Evolutionary conservation across 2,113 vertebrate species (phyloP).

Genomic region (Zeus faber): DNA sequence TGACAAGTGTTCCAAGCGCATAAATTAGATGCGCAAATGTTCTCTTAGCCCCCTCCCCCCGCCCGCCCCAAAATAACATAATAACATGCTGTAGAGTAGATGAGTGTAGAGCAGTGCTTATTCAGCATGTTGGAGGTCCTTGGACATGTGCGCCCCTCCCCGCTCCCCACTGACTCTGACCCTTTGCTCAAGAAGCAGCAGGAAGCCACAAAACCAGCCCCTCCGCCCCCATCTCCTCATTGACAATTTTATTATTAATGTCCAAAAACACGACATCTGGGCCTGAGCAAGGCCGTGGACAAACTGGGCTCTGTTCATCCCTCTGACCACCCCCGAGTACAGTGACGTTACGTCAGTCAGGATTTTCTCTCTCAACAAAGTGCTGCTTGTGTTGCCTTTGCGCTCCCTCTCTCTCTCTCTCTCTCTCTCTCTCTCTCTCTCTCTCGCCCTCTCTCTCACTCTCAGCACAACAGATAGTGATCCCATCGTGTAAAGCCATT

Average conservation of each 20-base stretch:
- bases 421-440: too few relatives aligned
- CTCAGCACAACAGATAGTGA: constrained; percentile 53
- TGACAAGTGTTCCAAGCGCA: constrained; percentile 44
- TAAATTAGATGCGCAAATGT: constrained; percentile 39
- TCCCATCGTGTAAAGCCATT: constrained; percentile 72
- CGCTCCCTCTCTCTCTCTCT: too few relatives aligned
- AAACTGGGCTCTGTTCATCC: constrained; percentile 48
- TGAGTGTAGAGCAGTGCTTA: background rate
- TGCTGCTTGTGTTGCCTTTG: constrained; percentile 38
- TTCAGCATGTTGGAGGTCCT: background rate
- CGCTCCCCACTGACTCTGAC: constrained; percentile 16
- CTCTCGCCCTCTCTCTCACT: too few relatives aligned
- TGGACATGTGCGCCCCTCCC: constrained; percentile 10
- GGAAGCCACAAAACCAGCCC: constrained; percentile 26
- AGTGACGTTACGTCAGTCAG: constrained; percentile 40
- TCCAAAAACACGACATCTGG: constrained; percentile 38
- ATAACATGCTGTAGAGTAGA: constrained; percentile 33
- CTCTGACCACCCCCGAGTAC: constrained; percentile 37
- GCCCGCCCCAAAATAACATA: constrained; percentile 40
- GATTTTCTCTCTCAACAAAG: constrained; percentile 58
- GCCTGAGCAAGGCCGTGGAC: constrained; percentile 32
- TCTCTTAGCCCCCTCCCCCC: constrained; percentile 25
- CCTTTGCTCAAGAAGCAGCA: constrained; percentile 26
- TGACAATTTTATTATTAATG: constrained; percentile 43
- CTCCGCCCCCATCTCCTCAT: constrained; percentile 39